phyloP scores from a whole-genome alignment of 2,113 vertebrate genomes.

The Galbula dea region DNA sequence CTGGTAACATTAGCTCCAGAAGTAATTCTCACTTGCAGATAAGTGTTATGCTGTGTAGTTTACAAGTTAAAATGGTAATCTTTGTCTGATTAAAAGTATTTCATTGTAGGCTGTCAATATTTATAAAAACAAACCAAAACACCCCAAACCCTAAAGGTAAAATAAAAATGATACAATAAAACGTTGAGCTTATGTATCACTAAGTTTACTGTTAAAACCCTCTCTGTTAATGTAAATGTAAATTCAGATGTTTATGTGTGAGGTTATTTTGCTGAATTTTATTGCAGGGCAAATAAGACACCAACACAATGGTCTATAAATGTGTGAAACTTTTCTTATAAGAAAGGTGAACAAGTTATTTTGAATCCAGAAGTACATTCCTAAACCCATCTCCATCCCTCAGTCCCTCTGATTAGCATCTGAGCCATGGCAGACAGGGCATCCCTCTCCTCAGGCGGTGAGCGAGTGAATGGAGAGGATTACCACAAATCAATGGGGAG shows the following conservation, averaged over 20 bases:
- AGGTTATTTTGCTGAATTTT: not conserved
- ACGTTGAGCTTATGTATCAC: not conserved
- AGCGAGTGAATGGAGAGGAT: not conserved
- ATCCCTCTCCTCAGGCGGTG: not conserved
- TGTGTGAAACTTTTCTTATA: not conserved
- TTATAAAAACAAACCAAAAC: not conserved
- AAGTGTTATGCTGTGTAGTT: not conserved
- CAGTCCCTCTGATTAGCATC: not conserved
- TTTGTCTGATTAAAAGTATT: not conserved
- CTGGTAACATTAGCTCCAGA: not conserved
- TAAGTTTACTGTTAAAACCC: not conserved
- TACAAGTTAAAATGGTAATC: not conserved
- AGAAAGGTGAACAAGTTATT: not conserved
- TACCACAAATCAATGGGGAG: not conserved
- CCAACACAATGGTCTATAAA: not conserved
- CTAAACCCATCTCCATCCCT: no score
- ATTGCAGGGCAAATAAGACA: not conserved
- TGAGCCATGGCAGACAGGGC: not conserved
- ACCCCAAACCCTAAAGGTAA: accelerated
- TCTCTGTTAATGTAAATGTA: not conserved
- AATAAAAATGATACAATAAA: not conserved
- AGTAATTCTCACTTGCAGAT: not conserved
- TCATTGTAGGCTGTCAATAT: not conserved
- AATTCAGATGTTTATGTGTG: not conserved
- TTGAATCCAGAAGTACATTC: not conserved